phyloP scores from a whole-genome alignment of 2,797 vertebrate genomes.

The Bradypus variegatus region DNA sequence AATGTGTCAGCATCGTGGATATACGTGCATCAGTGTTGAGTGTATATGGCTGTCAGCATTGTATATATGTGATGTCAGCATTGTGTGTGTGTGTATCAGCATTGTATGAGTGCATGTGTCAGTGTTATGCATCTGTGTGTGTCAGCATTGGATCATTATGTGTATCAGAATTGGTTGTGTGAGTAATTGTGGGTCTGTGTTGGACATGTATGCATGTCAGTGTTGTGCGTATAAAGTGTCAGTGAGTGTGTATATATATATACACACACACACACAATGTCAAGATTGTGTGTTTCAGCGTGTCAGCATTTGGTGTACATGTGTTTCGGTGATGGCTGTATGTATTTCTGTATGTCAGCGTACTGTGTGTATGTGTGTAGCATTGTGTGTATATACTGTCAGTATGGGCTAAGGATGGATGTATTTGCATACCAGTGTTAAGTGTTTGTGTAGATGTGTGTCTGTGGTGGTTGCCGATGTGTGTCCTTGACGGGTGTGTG shows the following conservation, averaged over 20 bases:
- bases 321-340: background rate
- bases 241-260: background rate
- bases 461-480: background rate
- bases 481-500: background rate
- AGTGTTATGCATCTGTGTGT: background rate
- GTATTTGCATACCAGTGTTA: accelerated
- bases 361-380: background rate
- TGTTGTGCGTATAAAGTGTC: background rate
- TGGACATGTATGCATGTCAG: background rate
- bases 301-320: background rate
- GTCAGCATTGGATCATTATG: background rate
- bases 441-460: background rate
- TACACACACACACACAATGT: background rate
- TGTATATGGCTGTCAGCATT: background rate
- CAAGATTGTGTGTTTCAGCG: background rate
- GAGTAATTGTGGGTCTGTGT: background rate
- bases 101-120: background rate
- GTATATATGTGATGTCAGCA: background rate
- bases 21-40: background rate
- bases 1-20: background rate
- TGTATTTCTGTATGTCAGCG: background rate
- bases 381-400: background rate
- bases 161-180: background rate
- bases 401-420: background rate
- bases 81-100: background rate